Base-by-base conservation (phyloP, 64 coral and sea anemone species). In the Pocillopora damicornis region DNA sequence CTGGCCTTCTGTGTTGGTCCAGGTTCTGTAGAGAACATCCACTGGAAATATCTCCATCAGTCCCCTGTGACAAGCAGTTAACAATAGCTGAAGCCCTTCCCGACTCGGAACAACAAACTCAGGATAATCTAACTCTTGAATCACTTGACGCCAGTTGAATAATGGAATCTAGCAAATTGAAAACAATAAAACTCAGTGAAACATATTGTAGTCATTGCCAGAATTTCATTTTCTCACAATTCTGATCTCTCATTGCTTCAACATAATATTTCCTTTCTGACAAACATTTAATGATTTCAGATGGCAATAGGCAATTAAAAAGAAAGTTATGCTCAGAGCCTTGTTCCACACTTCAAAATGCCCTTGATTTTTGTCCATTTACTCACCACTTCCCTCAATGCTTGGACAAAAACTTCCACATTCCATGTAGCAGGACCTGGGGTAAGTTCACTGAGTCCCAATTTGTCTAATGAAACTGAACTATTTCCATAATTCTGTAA, bases 1-100 rank as follows among this genome's bases (percentile, higher is more conserved):
- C 88, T 99, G 97, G 72, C 97, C 97, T 9, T 99, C 93, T 23
- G 97, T 99, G 77, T 95, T 99, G 2, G 71, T 79, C 97, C 97
- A 99, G 25, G 90, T 58, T 72, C 93, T 95, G 37, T 95, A 99
- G 13, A 99, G 22, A 5, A 93, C 67, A 63, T 99, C 93, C 13
- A 99, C 83, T 64, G 97, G 93, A 63, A 99, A 99, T 14, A 88
- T 89, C 57, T 95, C 97, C 74, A 93, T 91, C 60, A 99, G 63
- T 34, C 97, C 97, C 1, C 84, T 76, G 18, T 88, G 88, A 56
- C 80, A 93, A 15, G 91, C 91, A 10, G 81, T 90, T n/a, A 99
- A 76, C 63, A 99, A 42, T 11, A 99, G 65, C 45, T 94, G 81
- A 35, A 99, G 85, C 58, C 93, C 97, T 86, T 99, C 93, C 11